phyloP scores from a whole-genome alignment of 2,797 vertebrate genomes.

The Sorex maritimensis region DNA sequence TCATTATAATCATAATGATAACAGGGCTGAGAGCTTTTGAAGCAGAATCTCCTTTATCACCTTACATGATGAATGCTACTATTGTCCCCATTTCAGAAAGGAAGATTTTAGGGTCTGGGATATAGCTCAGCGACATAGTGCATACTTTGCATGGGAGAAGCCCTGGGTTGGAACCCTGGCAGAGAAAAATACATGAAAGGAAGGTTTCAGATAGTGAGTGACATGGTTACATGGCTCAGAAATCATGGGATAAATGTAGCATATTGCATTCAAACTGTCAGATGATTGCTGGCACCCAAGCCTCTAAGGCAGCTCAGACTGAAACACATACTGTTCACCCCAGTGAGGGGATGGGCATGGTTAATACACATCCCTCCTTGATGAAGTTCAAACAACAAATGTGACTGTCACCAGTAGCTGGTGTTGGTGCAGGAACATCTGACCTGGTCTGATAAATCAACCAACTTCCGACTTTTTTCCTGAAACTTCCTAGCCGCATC shows the following conservation, averaged over 20 bases:
- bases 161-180: too few species aligned
- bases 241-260: background rate
- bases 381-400: slow-evolving; percentile 45
- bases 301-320: background rate
- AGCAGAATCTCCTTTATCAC: slow-evolving; percentile 46
- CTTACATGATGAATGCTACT: background rate
- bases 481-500: slow-evolving; percentile 10
- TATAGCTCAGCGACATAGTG: too few species aligned
- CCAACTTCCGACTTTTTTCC: slow-evolving; percentile 48
- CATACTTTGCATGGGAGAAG: too few species aligned
- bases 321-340: slow-evolving; percentile 38
- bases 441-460: slow-evolving; percentile 55
- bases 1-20: slow-evolving; percentile 16
- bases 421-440: slow-evolving; percentile 66
- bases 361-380: slow-evolving; percentile 35
- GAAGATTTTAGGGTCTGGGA: background rate
- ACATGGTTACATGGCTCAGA: slow-evolving; percentile 55
- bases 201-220: slow-evolving; percentile 52
- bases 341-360: background rate
- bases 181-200: too few species aligned
- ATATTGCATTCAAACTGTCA: slow-evolving; percentile 37
- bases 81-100: slow-evolving; percentile 62
- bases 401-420: slow-evolving; percentile 54
- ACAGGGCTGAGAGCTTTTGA: slow-evolving; percentile 10
- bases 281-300: background rate